Evolutionary conservation across 1,140 invertebrate genomes (phyloP).

Genomic region (Delia radicum): DNA sequence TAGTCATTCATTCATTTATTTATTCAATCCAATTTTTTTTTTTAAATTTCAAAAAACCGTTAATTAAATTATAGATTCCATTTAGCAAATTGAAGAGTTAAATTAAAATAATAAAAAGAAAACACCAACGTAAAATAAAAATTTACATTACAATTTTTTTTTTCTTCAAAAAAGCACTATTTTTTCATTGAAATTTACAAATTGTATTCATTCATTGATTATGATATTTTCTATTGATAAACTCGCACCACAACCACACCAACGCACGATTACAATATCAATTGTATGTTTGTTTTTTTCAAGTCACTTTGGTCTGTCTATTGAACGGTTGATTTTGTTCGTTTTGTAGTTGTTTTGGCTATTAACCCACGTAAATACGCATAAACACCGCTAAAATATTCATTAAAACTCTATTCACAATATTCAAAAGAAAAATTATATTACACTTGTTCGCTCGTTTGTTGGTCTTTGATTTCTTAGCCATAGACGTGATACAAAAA

Average conservation of each 20-base stretch:
- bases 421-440: neutral
- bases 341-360: neutral
- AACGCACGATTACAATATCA: neutral
- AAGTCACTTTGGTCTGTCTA: neutral
- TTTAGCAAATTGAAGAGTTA: too few species aligned
- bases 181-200: neutral
- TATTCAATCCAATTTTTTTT: too few species aligned
- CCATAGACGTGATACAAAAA: too few species aligned
- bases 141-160: neutral
- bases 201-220: conserved; percentile 6
- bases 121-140: neutral
- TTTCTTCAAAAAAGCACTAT: too few species aligned
- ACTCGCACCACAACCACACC: neutral
- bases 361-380: neutral
- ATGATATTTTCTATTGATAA: neutral
- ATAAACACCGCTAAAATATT: neutral
- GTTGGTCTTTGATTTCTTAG: too few species aligned
- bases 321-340: neutral
- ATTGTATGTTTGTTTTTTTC: neutral
- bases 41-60: too few species aligned
- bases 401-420: neutral
- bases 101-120: neutral
- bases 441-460: neutral
- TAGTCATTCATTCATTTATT: too few species aligned
- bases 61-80: too few species aligned